Evolutionary conservation across 2,113 vertebrate genomes (phyloP).

Genomic region (Ranitomeya variabilis): DNA sequence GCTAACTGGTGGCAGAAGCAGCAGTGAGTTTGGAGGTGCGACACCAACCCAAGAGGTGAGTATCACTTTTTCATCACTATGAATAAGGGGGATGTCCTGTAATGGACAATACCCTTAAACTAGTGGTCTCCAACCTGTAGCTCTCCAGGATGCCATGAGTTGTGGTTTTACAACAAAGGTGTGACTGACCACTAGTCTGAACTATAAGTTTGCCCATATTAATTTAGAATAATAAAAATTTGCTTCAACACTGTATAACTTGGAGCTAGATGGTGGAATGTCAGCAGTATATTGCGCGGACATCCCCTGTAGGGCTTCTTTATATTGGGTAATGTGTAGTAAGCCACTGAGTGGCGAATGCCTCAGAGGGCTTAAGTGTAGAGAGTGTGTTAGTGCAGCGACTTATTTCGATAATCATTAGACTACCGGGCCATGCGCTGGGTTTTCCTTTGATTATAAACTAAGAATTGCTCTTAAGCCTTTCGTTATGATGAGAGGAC

Average conservation of each 20-base stretch:
- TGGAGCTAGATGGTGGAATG: background rate
- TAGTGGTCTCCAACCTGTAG: background rate
- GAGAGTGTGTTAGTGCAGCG: slow-evolving; percentile 60
- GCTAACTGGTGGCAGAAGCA: too few species aligned
- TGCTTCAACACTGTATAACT: background rate
- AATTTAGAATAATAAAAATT: too few species aligned
- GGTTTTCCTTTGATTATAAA: slow-evolving; percentile 62
- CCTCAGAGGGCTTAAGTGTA: background rate
- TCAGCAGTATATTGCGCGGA: background rate
- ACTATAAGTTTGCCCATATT: too few species aligned
- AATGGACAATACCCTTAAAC: background rate
- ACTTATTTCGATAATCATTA: slow-evolving; percentile 60
- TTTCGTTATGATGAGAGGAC: slow-evolving; percentile 51
- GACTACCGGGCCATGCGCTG: slow-evolving; percentile 52
- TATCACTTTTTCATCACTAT: too few species aligned
- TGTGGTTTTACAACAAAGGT: background rate
- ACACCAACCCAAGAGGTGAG: too few species aligned
- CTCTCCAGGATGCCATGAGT: background rate
- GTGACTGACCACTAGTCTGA: too few species aligned
- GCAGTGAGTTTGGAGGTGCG: too few species aligned
- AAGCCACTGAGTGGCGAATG: slow-evolving; percentile 10
- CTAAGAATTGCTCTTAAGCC: slow-evolving; percentile 59
- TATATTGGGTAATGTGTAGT: slow-evolving; percentile 10
- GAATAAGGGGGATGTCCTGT: too few species aligned
- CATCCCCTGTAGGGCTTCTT: background rate